These are phyloP conservation scores for Notoglanidium macrostoma DNA, from an alignment of 2,797 vertebrate genomes.

Conservation along the genomic window DNA sequence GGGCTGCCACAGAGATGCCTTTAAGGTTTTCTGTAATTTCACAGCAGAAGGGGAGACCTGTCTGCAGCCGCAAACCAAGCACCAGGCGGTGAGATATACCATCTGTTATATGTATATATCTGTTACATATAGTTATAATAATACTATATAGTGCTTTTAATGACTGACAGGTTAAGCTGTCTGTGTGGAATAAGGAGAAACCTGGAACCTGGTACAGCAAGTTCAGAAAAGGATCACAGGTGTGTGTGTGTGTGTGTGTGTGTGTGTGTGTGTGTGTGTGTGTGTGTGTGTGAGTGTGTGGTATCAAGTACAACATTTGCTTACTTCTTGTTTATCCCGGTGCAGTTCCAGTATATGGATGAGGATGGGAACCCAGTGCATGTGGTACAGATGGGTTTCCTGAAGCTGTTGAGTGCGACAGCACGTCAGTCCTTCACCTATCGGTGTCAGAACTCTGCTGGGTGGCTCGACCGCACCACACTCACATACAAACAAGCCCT, in stretches of 20 bases:
- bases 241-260: conserved; percentile 38
- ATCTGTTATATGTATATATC: background rate
- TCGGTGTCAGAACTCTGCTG: conserved; percentile 92
- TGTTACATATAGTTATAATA: background rate
- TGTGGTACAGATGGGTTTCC: conserved; percentile 93
- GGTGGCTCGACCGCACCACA: conserved; percentile 83
- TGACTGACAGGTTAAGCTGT: conserved; percentile 86
- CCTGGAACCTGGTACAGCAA: conserved; percentile 92
- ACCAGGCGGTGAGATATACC: conserved; percentile 72
- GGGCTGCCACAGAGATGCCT: conserved; percentile 93
- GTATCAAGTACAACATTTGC: background rate
- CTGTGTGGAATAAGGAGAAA: conserved; percentile 92
- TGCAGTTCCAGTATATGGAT: conserved; percentile 88
- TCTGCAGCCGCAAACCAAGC: conserved; percentile 92
- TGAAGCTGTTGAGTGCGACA: conserved; percentile 87
- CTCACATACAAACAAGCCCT: conserved; percentile 84
- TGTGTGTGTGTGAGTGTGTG: background rate
- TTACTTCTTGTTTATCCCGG: background rate
- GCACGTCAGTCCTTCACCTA: conserved; percentile 92
- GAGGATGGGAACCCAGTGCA: conserved; percentile 84
- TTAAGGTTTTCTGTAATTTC: conserved; percentile 98
- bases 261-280: conserved; percentile 16
- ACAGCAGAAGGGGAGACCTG: conserved; percentile 93
- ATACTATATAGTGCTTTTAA: background rate
- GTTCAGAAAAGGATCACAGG: conserved; percentile 93